Evolutionary conservation across 2,888 invertebrate genomes (phyloP), one percentile per base, ranked within the genome.

Genomic region (Yponomeuta malinellus): DNA sequence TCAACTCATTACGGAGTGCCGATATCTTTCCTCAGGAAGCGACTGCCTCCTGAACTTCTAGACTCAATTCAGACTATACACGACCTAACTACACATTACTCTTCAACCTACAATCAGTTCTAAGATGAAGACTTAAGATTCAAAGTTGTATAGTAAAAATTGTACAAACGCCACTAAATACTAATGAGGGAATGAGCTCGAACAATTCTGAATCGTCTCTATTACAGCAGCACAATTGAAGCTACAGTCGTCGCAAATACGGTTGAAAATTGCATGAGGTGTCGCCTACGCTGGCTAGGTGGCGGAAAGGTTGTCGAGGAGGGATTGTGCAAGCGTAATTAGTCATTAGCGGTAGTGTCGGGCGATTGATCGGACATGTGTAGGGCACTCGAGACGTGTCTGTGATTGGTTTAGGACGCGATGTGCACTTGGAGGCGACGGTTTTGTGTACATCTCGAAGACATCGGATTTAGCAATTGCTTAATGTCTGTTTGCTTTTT

Each of bases 251-350:
- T 3, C 10, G 33, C 70, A 23, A 52, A 65, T 81, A 87, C 76
- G 79, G 82, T 79, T 71, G 73, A 75, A 70, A 77, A 76, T 84
- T 23, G 73, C 72, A 72, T 83, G 80, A 70, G 69, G 70, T 71
- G 72, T 74, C 74, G 74, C 75, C 77, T 78, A 77, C 81, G 81
- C 81, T 78, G 81, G 81, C 80, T 80, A 81, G 81, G 82, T 78
- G 81, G 81, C 80, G 83, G 81, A 76, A 77, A 81, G 79, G 82
- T 68, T 48, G 52, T 52, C 23, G 31, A 68, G 29, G 48, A 83
- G 81, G 85, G 86, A 88, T 88, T 84, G 85, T 87, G 85, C 87
- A 87, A 84, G 84, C 83, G 85, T 89, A 90, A 90, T 90, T 89
- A 89, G 90, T 90, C 87, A 88, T 89, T 90, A 90, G 86, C 83